Percentiles rank a stretch among this genome's conserved stretches.
Conservation (phyloP, 2,888 invertebrate genomes). For the Microplitis deprimator region DNA sequence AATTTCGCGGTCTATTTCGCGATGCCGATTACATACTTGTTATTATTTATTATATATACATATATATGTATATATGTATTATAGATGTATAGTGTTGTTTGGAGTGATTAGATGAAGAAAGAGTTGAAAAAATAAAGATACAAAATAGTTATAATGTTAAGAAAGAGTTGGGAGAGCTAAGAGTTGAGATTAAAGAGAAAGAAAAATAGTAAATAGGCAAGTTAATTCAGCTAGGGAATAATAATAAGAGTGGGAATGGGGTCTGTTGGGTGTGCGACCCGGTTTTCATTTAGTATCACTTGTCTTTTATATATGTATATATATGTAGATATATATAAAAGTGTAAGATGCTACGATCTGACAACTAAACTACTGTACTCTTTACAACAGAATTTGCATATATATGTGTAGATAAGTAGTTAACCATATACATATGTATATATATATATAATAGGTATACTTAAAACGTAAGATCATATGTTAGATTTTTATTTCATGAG, state of each 20-base stretch:
- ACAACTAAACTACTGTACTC: neutral
- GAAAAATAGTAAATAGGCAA: neutral
- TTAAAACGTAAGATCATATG: too few relatives aligned
- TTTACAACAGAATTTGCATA: neutral
- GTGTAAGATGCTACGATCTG: neutral
- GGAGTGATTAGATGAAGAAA: neutral
- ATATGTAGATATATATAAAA: neutral
- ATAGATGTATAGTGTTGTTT: too few relatives aligned
- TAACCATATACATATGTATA: too few relatives aligned
- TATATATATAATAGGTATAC: too few relatives aligned
- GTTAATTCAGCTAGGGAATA: constrained; percentile 42
- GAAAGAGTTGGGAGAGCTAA: neutral
- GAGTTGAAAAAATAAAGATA: neutral
- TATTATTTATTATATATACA: neutral
- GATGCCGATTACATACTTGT: neutral
- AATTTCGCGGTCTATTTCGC: neutral
- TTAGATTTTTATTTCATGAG: too few relatives aligned
- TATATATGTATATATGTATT: neutral
- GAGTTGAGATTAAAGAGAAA: neutral
- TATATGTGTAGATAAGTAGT: too few relatives aligned
- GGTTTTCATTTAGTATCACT: constrained; percentile 41
- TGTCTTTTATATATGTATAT: neutral
- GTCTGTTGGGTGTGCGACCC: constrained; percentile 47
- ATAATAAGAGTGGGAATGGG: constrained; percentile 46
- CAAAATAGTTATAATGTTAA: neutral